These are phyloP conservation scores for Sebastiscus tertius DNA, from an alignment of 2,797 vertebrate species.

Conservation along the genomic window DNA sequence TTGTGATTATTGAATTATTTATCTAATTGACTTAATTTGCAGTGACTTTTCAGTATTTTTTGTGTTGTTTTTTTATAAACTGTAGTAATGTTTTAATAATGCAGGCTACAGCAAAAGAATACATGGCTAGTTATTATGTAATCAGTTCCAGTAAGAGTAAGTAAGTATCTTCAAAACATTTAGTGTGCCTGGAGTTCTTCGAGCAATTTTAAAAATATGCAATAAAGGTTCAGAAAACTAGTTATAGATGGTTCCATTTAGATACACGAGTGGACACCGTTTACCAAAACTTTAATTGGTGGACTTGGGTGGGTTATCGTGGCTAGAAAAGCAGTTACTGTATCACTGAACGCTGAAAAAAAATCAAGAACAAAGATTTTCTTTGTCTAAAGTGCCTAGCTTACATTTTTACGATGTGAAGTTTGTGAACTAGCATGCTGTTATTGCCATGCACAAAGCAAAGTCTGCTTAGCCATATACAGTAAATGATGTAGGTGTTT, in stretches of 20 bases:
- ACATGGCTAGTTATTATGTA: background rate
- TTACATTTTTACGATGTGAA: background rate
- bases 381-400: background rate
- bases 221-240: background rate
- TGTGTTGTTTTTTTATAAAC: background rate
- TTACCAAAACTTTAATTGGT: background rate
- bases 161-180: background rate
- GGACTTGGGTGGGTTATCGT: background rate
- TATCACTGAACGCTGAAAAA: background rate
- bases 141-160: background rate
- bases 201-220: background rate
- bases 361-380: background rate
- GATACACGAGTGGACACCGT: background rate
- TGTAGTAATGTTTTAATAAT: background rate
- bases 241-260: background rate
- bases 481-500: background rate
- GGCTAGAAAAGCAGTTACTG: background rate
- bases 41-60: background rate
- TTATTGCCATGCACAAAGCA: slow-evolving; percentile 6
- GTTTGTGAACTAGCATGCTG: background rate
- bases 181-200: background rate
- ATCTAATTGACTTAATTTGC: background rate
- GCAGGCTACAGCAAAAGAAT: background rate
- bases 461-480: background rate
- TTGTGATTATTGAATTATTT: background rate